Conservation (phyloP, 1,140 invertebrate genomes). For the Apis cerana region DNA sequence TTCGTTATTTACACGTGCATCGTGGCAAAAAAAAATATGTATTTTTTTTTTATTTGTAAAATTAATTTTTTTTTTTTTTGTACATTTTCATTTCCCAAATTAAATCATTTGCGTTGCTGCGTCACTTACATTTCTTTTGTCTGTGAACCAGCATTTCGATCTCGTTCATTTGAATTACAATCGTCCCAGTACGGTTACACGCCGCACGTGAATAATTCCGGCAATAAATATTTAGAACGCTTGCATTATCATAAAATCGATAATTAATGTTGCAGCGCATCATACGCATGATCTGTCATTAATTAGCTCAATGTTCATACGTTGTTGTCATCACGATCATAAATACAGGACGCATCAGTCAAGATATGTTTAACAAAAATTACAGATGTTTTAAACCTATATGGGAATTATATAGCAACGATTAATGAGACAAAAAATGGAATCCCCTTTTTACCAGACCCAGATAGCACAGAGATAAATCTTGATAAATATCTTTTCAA, state of each 20-base stretch:
- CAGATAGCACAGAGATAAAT: no score
- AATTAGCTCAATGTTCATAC: constrained; percentile 39
- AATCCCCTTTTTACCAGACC: not conserved
- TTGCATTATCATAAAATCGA: constrained; percentile 23
- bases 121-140: not conserved
- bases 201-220: constrained; percentile 1
- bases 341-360: not conserved
- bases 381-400: not conserved
- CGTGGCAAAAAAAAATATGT: no score
- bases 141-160: not conserved
- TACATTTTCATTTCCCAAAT: no score
- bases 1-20: not conserved
- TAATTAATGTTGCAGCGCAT: constrained; percentile 29
- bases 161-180: not conserved
- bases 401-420: not conserved
- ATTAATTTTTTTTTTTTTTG: not conserved
- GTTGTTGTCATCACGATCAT: not conserved
- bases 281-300: constrained; percentile 46
- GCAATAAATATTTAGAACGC: constrained; percentile 21
- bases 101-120: not conserved
- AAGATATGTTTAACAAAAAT: not conserved
- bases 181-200: constrained; percentile 3
- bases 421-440: not conserved
- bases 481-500: no score
- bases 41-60: not conserved